Evolutionary conservation across 2,113 vertebrate genomes (phyloP), one percentile per base, ranked within the genome.

Genomic region (Hippocampus comes): DNA sequence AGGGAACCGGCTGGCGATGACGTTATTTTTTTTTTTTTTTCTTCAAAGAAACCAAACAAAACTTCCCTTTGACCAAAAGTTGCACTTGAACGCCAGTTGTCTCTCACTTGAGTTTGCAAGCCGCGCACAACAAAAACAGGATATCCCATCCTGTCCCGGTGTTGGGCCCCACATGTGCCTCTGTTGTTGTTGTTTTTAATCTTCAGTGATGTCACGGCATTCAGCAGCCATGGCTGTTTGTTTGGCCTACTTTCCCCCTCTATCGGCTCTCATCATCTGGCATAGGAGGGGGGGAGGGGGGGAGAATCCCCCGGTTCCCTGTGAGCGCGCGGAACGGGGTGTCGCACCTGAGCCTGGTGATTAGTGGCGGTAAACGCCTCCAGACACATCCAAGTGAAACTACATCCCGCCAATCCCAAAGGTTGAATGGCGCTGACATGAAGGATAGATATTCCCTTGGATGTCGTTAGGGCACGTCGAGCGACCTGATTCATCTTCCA

Each of bases 201-300:
- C 23, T 21, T 66, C 67, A 78, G 69, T 88, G 84, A 88, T 84
- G 83, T 88, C 86, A 89, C 46, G 65, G 74, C 68, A 78, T 83
- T 80, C 82, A 74, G 82, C 79, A 65, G 78, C 57, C n/a, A 67
- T 25, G 78, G 65, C 85, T 89, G 88, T 89, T 89, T 89, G 78
- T 83, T 84, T 90, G 88, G 81, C 87, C 87, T 87, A 88, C 78
- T 88, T 88, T 89, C 82, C 59, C 59, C 67, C 77, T 48, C 71
- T 89, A 87, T 88, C 82, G 77, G 85, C 76, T 78, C 84, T 75
- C 83, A 82, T 91, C 88, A 85, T 89, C 84, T 91, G 86, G 83
- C 65, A 9, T 72, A 63, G 55, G 78, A 81, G 79, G 75, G 84
- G 34, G 34, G 5, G 34, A 0, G 30, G 30, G 30, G 4, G 30